phyloP scores from a whole-genome alignment of 92 coral and sea anemone genomes.

The Porites evermanni region DNA sequence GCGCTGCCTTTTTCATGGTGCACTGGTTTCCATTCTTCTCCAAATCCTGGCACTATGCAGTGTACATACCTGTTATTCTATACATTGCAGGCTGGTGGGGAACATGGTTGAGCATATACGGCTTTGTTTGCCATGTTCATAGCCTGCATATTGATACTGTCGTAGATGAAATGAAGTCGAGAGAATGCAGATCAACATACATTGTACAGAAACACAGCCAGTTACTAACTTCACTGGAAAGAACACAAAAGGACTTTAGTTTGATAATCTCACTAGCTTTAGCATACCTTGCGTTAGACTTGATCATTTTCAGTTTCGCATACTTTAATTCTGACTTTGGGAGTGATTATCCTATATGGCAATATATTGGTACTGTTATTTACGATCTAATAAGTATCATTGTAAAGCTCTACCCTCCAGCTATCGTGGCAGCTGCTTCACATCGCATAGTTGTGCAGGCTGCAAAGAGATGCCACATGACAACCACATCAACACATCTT shows the following conservation, averaged over 20 bases:
- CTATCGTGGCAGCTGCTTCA: constrained; percentile 58
- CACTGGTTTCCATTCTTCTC: constrained; percentile 78
- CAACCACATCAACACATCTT: constrained; percentile 52
- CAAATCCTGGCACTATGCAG: constrained; percentile 61
- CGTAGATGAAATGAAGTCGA: constrained; percentile 52
- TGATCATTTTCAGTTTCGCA: constrained; percentile 73
- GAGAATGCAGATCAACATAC: constrained; percentile 21
- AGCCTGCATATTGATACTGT: constrained; percentile 65
- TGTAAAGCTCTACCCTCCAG: constrained; percentile 70
- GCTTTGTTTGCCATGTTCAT: constrained; percentile 76
- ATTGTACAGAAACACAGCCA: constrained; percentile 50
- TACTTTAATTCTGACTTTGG: constrained; percentile 71
- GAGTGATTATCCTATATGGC: constrained; percentile 61
- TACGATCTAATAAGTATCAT: constrained; percentile 65
- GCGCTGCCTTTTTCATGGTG: constrained; percentile 50
- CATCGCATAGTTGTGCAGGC: constrained; percentile 72
- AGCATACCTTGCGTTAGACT: constrained; percentile 59
- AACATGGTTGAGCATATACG: constrained; percentile 69
- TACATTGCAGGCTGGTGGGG: constrained; percentile 78
- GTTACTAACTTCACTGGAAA: constrained; percentile 53
- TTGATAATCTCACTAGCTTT: constrained; percentile 65
- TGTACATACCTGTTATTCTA: constrained; percentile 43
- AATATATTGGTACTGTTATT: constrained; percentile 65
- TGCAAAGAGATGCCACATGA: constrained; percentile 53
- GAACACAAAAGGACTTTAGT: constrained; percentile 67